Evolutionary conservation across 2,888 invertebrate genomes (phyloP).

Genomic region (Alsophila aescularia): DNA sequence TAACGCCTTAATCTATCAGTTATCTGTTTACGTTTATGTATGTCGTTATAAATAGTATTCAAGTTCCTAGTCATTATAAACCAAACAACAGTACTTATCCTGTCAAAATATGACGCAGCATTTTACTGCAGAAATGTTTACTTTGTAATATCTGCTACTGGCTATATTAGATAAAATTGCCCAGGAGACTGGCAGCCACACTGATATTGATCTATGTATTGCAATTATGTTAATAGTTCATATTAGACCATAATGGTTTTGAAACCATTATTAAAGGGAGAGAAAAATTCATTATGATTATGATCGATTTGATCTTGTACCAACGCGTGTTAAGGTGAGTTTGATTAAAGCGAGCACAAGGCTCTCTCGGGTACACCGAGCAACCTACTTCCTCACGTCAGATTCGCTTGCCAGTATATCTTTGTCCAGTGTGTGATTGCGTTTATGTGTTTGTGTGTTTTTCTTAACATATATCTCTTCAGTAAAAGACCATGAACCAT

Average conservation of each 20-base stretch:
- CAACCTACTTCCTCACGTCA: no score
- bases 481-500: no score
- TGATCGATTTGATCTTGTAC: slow-evolving; percentile 16
- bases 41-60: not conserved
- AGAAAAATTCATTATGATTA: slow-evolving; percentile 24
- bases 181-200: slow-evolving; percentile 12
- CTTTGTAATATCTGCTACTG: slow-evolving; percentile 22
- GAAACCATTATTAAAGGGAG: slow-evolving; percentile 21
- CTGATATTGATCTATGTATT: slow-evolving; percentile 18
- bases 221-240: slow-evolving; percentile 22
- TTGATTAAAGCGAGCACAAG: slow-evolving; percentile 1
- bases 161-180: slow-evolving; percentile 26
- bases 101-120: slow-evolving; percentile 23
- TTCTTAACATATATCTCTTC: no score
- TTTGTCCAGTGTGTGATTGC: no score
- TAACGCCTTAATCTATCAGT: no score
- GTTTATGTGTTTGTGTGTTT: no score
- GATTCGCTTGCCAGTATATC: no score
- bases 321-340: slow-evolving; percentile 3
- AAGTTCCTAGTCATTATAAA: slow-evolving; percentile 1
- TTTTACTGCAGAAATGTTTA: slow-evolving; percentile 19
- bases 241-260: slow-evolving; percentile 28
- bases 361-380: no score
- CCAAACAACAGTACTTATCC: slow-evolving; percentile 8
- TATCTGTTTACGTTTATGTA: no score